Evolutionary conservation across 2,888 invertebrate genomes (phyloP).

Genomic region (Ectobius pallidus): DNA sequence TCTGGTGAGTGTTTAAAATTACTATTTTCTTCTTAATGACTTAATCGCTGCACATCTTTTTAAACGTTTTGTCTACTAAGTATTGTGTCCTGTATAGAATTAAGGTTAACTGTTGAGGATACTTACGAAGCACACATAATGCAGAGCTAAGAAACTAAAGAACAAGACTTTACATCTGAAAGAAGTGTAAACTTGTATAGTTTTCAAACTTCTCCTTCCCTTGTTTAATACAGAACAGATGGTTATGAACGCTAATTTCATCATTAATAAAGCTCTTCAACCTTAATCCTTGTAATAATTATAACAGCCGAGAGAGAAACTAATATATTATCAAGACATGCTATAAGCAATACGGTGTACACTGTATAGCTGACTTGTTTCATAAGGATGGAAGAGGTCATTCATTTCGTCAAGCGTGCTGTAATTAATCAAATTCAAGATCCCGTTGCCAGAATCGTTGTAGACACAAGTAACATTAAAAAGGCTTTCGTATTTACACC

Average conservation of each 20-base stretch:
- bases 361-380: neutral
- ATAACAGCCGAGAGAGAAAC: neutral
- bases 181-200: no score
- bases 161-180: no score
- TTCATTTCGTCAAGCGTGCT: constrained; percentile 1
- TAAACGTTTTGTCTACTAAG: no score
- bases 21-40: no score
- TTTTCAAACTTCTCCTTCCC: neutral
- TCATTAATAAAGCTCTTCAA: neutral
- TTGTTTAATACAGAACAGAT: neutral
- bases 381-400: neutral
- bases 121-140: no score
- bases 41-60: no score
- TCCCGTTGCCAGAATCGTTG: neutral
- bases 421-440: constrained; percentile 7
- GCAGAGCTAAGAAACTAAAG: no score
- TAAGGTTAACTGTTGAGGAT: no score
- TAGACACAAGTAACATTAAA: neutral
- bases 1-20: no score
- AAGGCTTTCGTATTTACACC: neutral
- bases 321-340: constrained; percentile 10
- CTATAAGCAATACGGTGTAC: neutral
- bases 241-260: neutral
- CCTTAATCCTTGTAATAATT: neutral
- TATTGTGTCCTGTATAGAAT: no score